A percentile compares a stretch with the other conserved stretches of the same genome.
Conservation (phyloP, 2,113 vertebrate genomes). For the Myodes glareolus region DNA sequence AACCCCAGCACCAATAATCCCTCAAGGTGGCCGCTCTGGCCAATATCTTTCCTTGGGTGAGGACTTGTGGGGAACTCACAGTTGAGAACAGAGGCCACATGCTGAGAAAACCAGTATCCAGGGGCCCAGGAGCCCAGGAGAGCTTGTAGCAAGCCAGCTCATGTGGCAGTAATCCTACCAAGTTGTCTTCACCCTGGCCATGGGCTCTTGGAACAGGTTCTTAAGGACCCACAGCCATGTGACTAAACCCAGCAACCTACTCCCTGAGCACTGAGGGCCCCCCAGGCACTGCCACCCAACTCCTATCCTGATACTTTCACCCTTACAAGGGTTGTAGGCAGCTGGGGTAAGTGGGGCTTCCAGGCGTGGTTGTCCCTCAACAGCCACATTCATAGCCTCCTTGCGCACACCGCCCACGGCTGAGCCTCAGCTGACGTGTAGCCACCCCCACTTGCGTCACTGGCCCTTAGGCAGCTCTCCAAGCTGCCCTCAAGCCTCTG, state of each 20-base stretch:
- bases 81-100: not conserved
- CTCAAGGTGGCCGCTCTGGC: not conserved
- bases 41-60: not conserved
- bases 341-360: not conserved
- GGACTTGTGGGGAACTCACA: not conserved
- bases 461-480: not conserved
- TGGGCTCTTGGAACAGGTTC: accelerated
- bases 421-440: not conserved
- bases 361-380: not conserved
- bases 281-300: accelerated
- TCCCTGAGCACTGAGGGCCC: too few species aligned
- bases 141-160: not conserved
- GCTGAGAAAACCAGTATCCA: not conserved
- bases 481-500: not conserved
- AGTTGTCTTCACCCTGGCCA: not conserved
- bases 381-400: not conserved
- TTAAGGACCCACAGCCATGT: too few species aligned
- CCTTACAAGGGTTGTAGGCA: not conserved
- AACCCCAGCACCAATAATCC: too few species aligned
- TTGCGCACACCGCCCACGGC: not conserved
- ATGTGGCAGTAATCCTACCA: too few species aligned
- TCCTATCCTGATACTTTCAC: too few species aligned
- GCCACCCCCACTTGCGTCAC: not conserved
- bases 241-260: not conserved
- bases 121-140: not conserved